Evolutionary conservation across 1,140 invertebrate genomes (phyloP).

Genomic region (Melipona quadrifasciata): DNA sequence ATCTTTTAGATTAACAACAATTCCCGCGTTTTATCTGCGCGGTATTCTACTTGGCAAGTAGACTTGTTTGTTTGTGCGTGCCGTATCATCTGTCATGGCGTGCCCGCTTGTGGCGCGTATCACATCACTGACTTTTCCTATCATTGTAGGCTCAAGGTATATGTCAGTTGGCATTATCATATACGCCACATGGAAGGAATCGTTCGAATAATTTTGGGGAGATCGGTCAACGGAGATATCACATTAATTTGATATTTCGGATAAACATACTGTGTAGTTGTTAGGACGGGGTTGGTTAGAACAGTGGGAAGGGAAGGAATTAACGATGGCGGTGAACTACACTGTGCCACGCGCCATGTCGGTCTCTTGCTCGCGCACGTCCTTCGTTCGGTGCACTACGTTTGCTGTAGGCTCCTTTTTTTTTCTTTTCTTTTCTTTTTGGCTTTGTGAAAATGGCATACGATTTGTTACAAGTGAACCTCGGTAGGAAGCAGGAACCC

Average conservation of each 20-base stretch:
- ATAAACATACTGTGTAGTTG: conserved; percentile 7
- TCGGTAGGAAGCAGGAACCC: neutral
- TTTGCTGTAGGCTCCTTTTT: conserved; percentile 39
- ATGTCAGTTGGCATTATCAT: conserved; percentile 20
- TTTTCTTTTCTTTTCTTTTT: conserved; percentile 15
- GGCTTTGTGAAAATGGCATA: conserved; percentile 36
- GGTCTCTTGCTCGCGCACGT: conserved; percentile 71
- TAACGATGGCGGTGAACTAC: conserved; percentile 75
- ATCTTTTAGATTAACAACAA: conserved; percentile 4
- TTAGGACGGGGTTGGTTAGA: conserved; percentile 46
- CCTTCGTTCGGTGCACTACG: conserved; percentile 63
- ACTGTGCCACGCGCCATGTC: conserved; percentile 77
- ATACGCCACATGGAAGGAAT: neutral
- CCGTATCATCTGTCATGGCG: conserved; percentile 75
- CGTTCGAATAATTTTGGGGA: neutral
- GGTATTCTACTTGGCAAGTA: conserved; percentile 61
- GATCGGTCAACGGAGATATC: neutral
- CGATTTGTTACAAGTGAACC: conserved; percentile 19
- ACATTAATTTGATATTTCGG: conserved; percentile 10
- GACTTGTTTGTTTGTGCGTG: conserved; percentile 70
- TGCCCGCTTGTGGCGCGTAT: conserved; percentile 62
- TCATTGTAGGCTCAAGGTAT: conserved; percentile 1
- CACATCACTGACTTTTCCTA: conserved; percentile 29
- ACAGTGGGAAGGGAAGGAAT: conserved; percentile 60
- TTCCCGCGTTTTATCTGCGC: conserved; percentile 50